These are phyloP conservation scores for Egretta garzetta DNA, from an alignment of 2,113 vertebrate species.

Conservation along the genomic window DNA sequence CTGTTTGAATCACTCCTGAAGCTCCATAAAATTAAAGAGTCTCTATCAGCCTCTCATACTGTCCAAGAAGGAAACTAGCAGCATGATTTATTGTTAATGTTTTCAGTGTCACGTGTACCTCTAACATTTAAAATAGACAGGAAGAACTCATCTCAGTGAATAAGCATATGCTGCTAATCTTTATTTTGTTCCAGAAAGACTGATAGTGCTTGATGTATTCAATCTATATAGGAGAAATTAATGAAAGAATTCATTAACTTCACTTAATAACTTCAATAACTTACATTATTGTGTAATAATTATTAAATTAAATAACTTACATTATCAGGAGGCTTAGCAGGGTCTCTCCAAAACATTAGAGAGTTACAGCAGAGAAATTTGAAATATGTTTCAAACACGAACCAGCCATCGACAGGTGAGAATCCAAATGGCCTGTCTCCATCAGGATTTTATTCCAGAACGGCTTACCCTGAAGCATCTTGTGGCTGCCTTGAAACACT, in stretches of 20 bases:
- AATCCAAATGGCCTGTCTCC: background rate
- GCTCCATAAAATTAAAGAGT: background rate
- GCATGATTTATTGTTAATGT: background rate
- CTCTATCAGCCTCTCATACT: background rate
- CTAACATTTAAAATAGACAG: background rate
- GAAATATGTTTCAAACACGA: background rate
- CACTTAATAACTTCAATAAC: background rate
- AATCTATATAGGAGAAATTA: background rate
- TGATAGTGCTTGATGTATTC: background rate
- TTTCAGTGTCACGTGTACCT: background rate
- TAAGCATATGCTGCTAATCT: background rate
- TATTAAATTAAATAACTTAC: background rate
- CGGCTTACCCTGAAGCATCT: background rate
- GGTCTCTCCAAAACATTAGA: background rate
- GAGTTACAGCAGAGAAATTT: background rate
- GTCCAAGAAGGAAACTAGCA: background rate
- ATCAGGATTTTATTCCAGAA: background rate
- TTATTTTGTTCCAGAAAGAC: background rate
- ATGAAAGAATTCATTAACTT: background rate
- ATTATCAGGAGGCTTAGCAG: background rate
- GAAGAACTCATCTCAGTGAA: background rate
- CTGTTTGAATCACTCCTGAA: background rate
- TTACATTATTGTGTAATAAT: background rate
- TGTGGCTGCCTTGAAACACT: background rate
- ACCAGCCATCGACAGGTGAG: background rate